These are phyloP conservation scores for Eurois occulta DNA, from an alignment of 2,888 invertebrate genomes.

Conservation along the genomic window DNA sequence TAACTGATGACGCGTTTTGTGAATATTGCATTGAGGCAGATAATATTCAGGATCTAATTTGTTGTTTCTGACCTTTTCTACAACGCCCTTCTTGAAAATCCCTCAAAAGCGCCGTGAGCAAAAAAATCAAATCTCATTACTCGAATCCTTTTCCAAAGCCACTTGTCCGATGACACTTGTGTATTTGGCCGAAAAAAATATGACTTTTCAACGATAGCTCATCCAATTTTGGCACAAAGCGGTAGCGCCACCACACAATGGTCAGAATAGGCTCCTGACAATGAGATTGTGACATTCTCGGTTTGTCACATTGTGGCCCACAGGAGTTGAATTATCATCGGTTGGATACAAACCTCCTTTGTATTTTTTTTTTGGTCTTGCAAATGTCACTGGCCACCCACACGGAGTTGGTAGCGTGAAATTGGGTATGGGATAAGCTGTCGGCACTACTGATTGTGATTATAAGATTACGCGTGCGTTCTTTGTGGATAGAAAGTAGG, in stretches of 20 bases:
- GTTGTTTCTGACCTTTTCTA: background rate
- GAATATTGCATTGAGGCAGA: conserved; percentile 6
- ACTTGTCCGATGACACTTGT: conserved; percentile 80
- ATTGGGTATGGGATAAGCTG: conserved; percentile 77
- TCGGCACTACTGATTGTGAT: conserved; percentile 70
- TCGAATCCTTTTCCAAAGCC: conserved; percentile 74
- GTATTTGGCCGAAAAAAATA: conserved; percentile 77
- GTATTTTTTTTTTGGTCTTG: conserved; percentile 58
- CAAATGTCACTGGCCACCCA: conserved; percentile 72
- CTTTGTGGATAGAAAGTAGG: conserved; percentile 52
- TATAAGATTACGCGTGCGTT: conserved; percentile 60
- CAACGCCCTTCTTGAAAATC: background rate
- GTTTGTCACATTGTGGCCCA: conserved; percentile 79
- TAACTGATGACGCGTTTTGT: conserved; percentile 19
- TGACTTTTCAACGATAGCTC: conserved; percentile 81
- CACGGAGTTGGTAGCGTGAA: conserved; percentile 74
- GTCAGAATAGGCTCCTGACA: conserved; percentile 70
- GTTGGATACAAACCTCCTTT: conserved; percentile 67
- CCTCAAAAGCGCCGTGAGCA: conserved; percentile 13
- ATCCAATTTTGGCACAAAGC: conserved; percentile 79
- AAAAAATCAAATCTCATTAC: conserved; percentile 66
- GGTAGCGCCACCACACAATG: conserved; percentile 87
- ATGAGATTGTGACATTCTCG: conserved; percentile 82
- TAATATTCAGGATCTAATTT: background rate
- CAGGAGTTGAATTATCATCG: conserved; percentile 80